Evolutionary conservation across 2,797 vertebrate species (phyloP).

Genomic region (Galago senegalensis): DNA sequence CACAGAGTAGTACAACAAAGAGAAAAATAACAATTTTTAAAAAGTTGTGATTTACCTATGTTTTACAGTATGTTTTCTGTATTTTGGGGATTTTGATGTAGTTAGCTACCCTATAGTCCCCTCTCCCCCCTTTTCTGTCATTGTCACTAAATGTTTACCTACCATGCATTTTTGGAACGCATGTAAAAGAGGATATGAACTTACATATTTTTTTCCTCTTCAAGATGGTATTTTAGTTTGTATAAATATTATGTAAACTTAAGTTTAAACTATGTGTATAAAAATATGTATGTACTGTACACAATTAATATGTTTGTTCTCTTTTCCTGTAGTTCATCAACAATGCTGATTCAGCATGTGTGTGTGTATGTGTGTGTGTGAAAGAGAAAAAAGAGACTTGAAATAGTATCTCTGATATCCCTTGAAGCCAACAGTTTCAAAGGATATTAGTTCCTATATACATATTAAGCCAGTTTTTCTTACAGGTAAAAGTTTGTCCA

Average conservation of each 20-base stretch:
- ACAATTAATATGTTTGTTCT: slow-evolving; percentile 78
- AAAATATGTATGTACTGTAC: slow-evolving; percentile 74
- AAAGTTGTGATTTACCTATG: slow-evolving; percentile 62
- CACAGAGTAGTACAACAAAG: slow-evolving; percentile 80
- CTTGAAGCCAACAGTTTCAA: slow-evolving; percentile 76
- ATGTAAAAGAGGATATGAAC: slow-evolving; percentile 78
- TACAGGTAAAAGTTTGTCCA: slow-evolving; percentile 85
- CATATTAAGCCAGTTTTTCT: slow-evolving; percentile 72
- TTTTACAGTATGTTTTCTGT: slow-evolving; percentile 67
- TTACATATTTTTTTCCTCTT: slow-evolving; percentile 73
- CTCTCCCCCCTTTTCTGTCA: neutral
- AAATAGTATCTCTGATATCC: slow-evolving; percentile 66
- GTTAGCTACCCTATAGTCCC: neutral
- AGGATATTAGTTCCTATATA: slow-evolving; percentile 74
- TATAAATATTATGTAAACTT: slow-evolving; percentile 64
- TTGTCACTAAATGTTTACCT: slow-evolving; percentile 78
- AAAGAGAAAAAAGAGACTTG: neutral
- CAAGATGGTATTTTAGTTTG: slow-evolving; percentile 77
- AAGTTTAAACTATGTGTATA: slow-evolving; percentile 74
- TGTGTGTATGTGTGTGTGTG: neutral
- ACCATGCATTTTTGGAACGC: slow-evolving; percentile 74
- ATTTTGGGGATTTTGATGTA: slow-evolving; percentile 80
- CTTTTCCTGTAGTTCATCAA: slow-evolving; percentile 71
- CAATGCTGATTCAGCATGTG: slow-evolving; percentile 52
- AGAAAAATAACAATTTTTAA: slow-evolving; percentile 84